These are phyloP conservation scores for Plebejus melissa DNA, from an alignment of 2,888 invertebrate species.

Conservation along the genomic window DNA sequence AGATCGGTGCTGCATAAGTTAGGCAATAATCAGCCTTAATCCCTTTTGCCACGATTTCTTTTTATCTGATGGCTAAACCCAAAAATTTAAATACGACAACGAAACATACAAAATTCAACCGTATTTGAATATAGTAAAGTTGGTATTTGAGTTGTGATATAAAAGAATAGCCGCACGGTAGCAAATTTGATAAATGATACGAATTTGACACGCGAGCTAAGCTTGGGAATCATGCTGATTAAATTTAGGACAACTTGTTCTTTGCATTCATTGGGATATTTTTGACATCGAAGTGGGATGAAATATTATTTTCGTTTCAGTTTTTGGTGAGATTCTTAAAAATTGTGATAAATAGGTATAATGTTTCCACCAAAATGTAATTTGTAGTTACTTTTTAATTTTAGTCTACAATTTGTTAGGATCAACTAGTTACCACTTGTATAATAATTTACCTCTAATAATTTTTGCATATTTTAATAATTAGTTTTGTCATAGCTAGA, in stretches of 20 bases:
- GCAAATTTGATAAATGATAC: constrained; percentile 47
- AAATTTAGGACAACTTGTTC: constrained; percentile 42
- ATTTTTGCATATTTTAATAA: too few relatives aligned
- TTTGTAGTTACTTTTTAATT: too few relatives aligned
- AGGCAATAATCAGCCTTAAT: constrained; percentile 22
- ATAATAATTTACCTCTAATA: too few relatives aligned
- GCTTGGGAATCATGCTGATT: constrained; percentile 48
- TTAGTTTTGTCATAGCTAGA: too few relatives aligned
- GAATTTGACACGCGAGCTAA: constrained; percentile 46
- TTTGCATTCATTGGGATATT: constrained; percentile 40
- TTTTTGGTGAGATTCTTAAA: background rate
- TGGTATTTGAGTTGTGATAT: background rate
- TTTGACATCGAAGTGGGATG: constrained; percentile 29
- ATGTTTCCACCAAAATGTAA: too few relatives aligned
- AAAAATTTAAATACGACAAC: background rate
- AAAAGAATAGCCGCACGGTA: constrained; percentile 26
- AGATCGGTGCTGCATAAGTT: constrained; percentile 1
- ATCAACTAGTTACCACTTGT: too few relatives aligned
- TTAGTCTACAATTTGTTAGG: too few relatives aligned
- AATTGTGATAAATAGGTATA: too few relatives aligned
- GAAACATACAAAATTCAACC: background rate
- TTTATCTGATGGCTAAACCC: constrained; percentile 10
- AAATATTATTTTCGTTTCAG: background rate
- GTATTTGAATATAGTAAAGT: background rate
- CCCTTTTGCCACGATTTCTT: constrained; percentile 20